These are phyloP conservation scores for Hydrotaea diabolus DNA, from an alignment of 2,888 invertebrate species.

Conservation along the genomic window DNA sequence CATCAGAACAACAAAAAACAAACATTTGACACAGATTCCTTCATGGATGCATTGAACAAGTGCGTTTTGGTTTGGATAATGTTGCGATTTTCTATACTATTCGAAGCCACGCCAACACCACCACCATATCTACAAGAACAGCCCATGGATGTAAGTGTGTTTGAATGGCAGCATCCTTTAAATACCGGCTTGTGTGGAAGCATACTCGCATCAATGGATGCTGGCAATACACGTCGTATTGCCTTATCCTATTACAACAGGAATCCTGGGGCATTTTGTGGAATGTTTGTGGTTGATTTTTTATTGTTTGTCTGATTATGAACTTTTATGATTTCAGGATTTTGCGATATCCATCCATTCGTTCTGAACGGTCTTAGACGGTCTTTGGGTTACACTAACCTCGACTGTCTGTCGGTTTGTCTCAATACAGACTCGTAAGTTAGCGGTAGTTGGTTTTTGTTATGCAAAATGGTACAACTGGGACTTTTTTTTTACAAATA, in stretches of 20 bases:
- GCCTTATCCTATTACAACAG: neutral
- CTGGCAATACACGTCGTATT: too few species aligned
- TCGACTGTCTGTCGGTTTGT: slow-evolving; percentile 26
- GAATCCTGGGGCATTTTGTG: slow-evolving; percentile 43
- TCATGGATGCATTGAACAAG: slow-evolving; percentile 2
- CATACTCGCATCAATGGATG: neutral
- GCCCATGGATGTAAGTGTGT: neutral
- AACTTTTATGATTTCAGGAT: slow-evolving; percentile 49
- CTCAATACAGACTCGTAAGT: neutral
- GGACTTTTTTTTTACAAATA: slow-evolving; percentile 7
- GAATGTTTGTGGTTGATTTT: slow-evolving; percentile 49
- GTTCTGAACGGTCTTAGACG: slow-evolving; percentile 12
- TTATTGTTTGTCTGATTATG: slow-evolving; percentile 54
- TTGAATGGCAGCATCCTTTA: neutral
- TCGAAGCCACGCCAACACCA: neutral
- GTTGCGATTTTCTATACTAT: neutral
- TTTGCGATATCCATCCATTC: neutral
- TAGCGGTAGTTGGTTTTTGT: slow-evolving; percentile 28
- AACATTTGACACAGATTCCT: slow-evolving; percentile 26
- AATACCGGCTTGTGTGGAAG: slow-evolving; percentile 9
- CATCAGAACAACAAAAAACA: neutral
- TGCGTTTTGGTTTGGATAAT: neutral
- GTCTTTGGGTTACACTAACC: slow-evolving; percentile 37
- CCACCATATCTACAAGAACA: neutral
- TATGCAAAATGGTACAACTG: slow-evolving; percentile 23